Base-by-base conservation (phyloP, 2,888 invertebrate genomes). In the Heliconius aoede region DNA sequence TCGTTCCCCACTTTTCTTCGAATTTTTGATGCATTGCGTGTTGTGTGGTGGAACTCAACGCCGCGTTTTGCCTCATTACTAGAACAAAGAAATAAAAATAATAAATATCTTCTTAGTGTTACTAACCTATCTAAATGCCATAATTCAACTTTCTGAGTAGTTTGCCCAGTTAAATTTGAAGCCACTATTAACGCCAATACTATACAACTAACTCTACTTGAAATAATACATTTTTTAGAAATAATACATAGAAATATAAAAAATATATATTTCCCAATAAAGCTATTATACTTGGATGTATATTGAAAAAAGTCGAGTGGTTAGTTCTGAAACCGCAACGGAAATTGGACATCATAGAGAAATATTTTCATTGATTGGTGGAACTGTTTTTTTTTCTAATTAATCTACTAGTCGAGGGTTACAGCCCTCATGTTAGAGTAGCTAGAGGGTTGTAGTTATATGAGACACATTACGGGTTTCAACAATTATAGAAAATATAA, bases 251-350 rank as follows among this genome's bases (percentile, higher is more conserved):
- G n/a, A 68, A 21, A 68, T 68, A 51, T 51, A 1, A 21, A 1
- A 68, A 46, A 51, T 8, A 4, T 68, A 26, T 51, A 28, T 36
- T 51, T 69, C 51, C n/a, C 51, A 55, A 30, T 69, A 30, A 69
- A 69, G n/a, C 51, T 69, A 69, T 69, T 55, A 51, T 69, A 55
- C 51, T 69, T 69, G 51, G 55, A 51, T 68, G 28, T 51, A 51
- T 55, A 69, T 69, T 69, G 68, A 69, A 69, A 69, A n/a, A 28
- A 15, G 51, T 60, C 72, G 26, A 72, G 60, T 72, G 60, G 60
- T 72, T 60, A 36, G 72, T 72, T 60, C 32, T 72, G 72, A 36
- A 24, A 72, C 72, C 60, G 72, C 72, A 58, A 72, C 36, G 32
- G 15, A 60, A 60, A 72, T 72, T 36, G 72, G 32, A 60, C 58